Evolutionary conservation across 2,888 invertebrate genomes (phyloP).

Genomic region (Thumatha senex): DNA sequence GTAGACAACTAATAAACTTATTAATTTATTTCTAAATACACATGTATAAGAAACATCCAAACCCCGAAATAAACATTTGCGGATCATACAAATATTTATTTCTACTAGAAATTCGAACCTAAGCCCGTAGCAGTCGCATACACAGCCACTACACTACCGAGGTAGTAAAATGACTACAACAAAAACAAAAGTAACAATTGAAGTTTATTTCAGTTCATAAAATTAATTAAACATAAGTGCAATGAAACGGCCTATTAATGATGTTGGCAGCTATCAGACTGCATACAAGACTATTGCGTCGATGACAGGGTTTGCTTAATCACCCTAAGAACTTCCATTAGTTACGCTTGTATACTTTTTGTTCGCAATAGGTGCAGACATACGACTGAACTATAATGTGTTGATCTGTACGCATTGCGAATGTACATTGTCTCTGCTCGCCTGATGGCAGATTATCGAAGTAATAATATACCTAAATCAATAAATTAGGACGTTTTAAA

Average conservation of each 20-base stretch:
- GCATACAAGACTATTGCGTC: conserved; percentile 47
- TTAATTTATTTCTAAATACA: too few relatives aligned
- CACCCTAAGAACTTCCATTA: conserved; percentile 71
- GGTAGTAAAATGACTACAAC: neutral
- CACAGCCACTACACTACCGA: too few relatives aligned
- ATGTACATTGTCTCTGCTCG: too few relatives aligned
- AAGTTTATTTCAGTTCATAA: conserved; percentile 57
- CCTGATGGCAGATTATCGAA: neutral
- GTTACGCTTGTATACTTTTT: conserved; percentile 63
- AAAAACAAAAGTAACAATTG: conserved; percentile 25
- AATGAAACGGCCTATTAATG: conserved; percentile 77
- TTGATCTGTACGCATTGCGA: conserved; percentile 16
- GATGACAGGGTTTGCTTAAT: conserved; percentile 73
- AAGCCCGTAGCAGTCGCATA: too few relatives aligned
- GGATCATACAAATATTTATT: too few relatives aligned
- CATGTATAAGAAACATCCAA: too few relatives aligned
- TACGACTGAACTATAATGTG: too few relatives aligned
- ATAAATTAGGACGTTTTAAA: too few relatives aligned
- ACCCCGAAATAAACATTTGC: too few relatives aligned
- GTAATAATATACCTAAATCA: too few relatives aligned
- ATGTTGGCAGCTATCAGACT: conserved; percentile 56
- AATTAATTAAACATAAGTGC: conserved; percentile 72
- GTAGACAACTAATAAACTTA: too few relatives aligned
- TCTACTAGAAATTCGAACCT: too few relatives aligned
- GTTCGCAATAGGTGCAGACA: conserved; percentile 42